These are phyloP conservation scores for Nomada fabriciana DNA, from an alignment of 2,888 invertebrate species.

Conservation along the genomic window DNA sequence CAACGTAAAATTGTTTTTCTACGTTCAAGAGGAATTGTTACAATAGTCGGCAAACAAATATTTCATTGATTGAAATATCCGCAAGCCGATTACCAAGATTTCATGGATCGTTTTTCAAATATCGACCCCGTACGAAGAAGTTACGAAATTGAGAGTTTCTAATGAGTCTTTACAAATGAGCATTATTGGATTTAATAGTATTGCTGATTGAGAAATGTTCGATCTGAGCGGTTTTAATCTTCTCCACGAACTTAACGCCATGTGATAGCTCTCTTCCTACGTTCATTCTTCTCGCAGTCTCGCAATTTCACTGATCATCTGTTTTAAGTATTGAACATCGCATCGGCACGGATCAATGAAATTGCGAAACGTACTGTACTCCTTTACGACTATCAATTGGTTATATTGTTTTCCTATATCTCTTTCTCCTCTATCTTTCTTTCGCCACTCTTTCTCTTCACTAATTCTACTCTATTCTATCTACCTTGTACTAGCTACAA, in stretches of 20 bases:
- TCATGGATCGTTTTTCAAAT: constrained; percentile 1
- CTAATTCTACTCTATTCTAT: not conserved
- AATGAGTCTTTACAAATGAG: constrained; percentile 17
- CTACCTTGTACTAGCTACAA: not conserved
- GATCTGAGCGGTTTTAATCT: constrained; percentile 51
- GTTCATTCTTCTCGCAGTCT: constrained; percentile 4
- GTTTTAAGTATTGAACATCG: not conserved
- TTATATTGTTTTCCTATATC: constrained; percentile 6
- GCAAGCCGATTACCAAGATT: not conserved
- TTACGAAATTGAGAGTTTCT: constrained; percentile 12
- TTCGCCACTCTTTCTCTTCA: not conserved
- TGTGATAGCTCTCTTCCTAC: constrained; percentile 64
- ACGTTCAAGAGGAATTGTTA: not conserved
- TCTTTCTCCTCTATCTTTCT: constrained; percentile 16
- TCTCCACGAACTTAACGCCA: constrained; percentile 64
- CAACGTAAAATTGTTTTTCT: not conserved
- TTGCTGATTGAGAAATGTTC: constrained; percentile 48
- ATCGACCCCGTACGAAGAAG: constrained; percentile 37
- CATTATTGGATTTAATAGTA: constrained; percentile 21
- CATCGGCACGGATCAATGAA: constrained; percentile 37
- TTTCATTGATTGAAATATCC: not conserved
- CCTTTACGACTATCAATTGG: constrained; percentile 7
- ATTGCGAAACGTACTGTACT: constrained; percentile 9
- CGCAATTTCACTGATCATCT: constrained; percentile 41
- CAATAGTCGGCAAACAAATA: not conserved